Evolutionary conservation across 64 coral and sea anemone species (phyloP).

Genomic region (Montipora sp.): DNA sequence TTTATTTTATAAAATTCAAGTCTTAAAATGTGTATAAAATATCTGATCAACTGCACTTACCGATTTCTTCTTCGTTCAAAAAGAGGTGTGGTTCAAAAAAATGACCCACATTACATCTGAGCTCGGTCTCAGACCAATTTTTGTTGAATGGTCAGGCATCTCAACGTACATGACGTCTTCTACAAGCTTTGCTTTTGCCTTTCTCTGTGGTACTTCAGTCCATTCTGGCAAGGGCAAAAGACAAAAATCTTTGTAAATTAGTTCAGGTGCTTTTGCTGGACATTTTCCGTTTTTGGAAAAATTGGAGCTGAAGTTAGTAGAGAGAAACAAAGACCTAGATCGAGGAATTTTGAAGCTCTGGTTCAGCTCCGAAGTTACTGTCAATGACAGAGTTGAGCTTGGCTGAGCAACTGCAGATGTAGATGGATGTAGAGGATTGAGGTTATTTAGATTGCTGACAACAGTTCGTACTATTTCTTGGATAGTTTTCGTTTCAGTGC

Average conservation of each 20-base stretch:
- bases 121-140: background rate
- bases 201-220: slow-evolving; percentile 11
- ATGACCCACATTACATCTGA: background rate
- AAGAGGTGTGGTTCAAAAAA: background rate
- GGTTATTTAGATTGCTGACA: background rate
- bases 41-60: no score
- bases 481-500: background rate
- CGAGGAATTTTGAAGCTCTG: slow-evolving; percentile 10
- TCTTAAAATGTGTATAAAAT: no score
- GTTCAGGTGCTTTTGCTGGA: background rate
- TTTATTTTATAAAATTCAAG: no score
- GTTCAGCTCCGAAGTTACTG: background rate
- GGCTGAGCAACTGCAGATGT: background rate
- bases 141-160: background rate
- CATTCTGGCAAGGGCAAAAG: slow-evolving; percentile 9
- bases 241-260: slow-evolving; percentile 8
- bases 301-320: background rate
- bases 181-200: slow-evolving; percentile 24
- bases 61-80: slow-evolving; percentile 6
- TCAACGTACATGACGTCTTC: background rate
- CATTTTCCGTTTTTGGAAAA: slow-evolving; percentile 19
- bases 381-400: background rate
- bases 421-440: background rate
- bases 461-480: slow-evolving; percentile 2
- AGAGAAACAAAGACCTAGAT: background rate